Evolutionary conservation across 2,888 invertebrate species (phyloP).

Genomic region (Amiota communis): DNA sequence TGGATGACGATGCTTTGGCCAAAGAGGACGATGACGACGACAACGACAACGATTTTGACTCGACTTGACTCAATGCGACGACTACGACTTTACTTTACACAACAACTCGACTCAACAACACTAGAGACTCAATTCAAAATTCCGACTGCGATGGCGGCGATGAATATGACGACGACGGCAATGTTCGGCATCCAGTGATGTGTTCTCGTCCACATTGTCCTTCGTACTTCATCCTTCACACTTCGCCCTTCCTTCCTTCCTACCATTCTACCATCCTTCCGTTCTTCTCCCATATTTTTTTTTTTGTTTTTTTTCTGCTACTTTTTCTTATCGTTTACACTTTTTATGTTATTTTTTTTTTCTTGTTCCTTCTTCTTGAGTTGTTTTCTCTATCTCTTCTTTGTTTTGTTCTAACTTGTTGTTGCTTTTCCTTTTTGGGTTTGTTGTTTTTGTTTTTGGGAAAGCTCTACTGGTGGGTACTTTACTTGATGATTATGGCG

Average conservation of each 20-base stretch:
- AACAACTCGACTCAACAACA: background rate
- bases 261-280: background rate
- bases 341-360: background rate
- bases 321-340: background rate
- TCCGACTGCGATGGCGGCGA: background rate
- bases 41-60: too few relatives aligned
- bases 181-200: background rate
- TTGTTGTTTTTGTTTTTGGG: constrained; percentile 22
- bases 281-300: background rate
- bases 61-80: too few relatives aligned
- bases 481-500: constrained; percentile 72
- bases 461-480: constrained; percentile 71
- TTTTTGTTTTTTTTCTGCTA: background rate
- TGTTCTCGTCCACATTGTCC: background rate
- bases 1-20: background rate
- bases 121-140: background rate
- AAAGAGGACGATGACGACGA: background rate
- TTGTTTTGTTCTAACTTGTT: constrained; percentile 23
- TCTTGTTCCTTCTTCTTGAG: constrained; percentile 28
- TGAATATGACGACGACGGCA: background rate
- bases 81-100: background rate
- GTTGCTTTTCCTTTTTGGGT: constrained; percentile 34
- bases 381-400: constrained; percentile 17
- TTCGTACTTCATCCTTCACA: background rate
- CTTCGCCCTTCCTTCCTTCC: background rate